Percentiles rank a stretch among this genome's conserved stretches.
Conservation (phyloP, 2,113 vertebrate genomes). For the Elephas maximus region DNA sequence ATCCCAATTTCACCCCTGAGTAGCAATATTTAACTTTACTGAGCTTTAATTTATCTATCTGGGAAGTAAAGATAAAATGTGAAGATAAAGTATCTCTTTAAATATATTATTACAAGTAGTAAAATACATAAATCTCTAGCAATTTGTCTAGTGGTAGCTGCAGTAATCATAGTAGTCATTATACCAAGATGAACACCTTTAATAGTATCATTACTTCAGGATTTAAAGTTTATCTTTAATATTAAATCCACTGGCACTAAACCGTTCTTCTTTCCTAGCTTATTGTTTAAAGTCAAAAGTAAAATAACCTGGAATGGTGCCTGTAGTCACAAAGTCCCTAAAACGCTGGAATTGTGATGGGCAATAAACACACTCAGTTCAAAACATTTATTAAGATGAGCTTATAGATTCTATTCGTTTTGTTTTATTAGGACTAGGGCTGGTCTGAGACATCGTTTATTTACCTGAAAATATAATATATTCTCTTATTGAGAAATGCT, state of each 20-base stretch:
- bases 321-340: not conserved
- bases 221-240: not conserved
- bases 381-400: not conserved
- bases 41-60: too few relatives aligned
- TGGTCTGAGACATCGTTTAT: not conserved
- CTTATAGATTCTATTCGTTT: not conserved
- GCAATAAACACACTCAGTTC: not conserved
- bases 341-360: not conserved
- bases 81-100: too few relatives aligned
- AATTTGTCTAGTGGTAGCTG: not conserved
- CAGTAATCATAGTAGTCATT: not conserved
- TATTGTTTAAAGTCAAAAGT: not conserved
- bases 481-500: not conserved
- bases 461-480: not conserved
- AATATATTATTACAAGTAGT: too few relatives aligned
- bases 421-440: not conserved
- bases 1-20: too few relatives aligned
- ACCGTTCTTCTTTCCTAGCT: not conserved
- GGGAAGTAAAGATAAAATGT: too few relatives aligned
- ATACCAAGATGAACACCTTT: too few relatives aligned
- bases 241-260: not conserved
- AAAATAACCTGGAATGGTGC: not conserved
- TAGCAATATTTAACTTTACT: too few relatives aligned
- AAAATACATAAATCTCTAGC: not conserved
- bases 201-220: not conserved